Evolutionary conservation across 2,888 invertebrate species (phyloP), one percentile per base, ranked within the genome.

Genomic region (Cynaeus angustus): DNA sequence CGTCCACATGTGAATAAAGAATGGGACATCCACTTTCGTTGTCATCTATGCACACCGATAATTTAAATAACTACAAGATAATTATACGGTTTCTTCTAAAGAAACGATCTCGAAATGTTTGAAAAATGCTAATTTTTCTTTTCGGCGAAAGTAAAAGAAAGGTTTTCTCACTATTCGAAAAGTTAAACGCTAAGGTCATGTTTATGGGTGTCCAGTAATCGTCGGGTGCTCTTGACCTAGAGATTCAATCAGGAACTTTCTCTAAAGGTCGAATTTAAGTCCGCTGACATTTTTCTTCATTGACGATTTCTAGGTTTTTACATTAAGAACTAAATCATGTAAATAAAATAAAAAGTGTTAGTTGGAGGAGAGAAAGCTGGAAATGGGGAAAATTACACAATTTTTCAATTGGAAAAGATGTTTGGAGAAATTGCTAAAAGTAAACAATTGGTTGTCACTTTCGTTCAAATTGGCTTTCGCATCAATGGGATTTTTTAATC

Each of bases 161-260:
- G 38, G 46, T 45, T 5, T 62, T 45, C 48, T 59, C 46, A 46
- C 48, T 8, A 5, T 16, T 7, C 12, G 14, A 43, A 13, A 43
- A 12, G 10, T 53, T 53, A 30, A 37, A 30, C 55, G 56, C 46
- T 53, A 67, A 65, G 69, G 69, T 69, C 69, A 65, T 45, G 52
- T 68, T 56, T 43, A 12, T 16, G 4, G 4, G 21, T 46, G 55
- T 55, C 48, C 30, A 53, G 30, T 50, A 52, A 33, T 45, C 12
- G 5, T 41, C 38, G 21, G 58, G n/a, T 66, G 66, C 38, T 68
- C 72, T 72, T 72, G 72, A 72, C 72, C 72, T 68, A 71, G 65
- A 68, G 68, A 56, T 56, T 55, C 26, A 33, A 50, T 26, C 41
- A 13, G 30, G 28, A 41, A 70, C 73, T 73, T 73, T 73, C 73